Percentiles rank a stretch among this genome's conserved stretches.
Evolutionary conservation across 2,113 vertebrate genomes (phyloP).

Genomic region (Lophius piscatorius): DNA sequence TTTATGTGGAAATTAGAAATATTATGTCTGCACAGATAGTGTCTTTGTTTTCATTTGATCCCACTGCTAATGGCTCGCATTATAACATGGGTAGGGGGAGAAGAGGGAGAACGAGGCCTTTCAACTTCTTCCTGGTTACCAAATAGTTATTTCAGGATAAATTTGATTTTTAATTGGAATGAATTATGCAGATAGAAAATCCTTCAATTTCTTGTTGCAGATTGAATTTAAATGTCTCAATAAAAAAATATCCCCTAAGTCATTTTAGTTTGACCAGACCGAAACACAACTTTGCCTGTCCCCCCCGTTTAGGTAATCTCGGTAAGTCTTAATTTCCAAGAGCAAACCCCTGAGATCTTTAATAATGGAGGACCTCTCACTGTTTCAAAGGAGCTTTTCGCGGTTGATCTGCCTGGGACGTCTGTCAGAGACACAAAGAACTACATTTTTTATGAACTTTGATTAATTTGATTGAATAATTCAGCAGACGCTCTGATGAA

Average conservation of each 20-base stretch:
- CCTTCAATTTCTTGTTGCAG: neutral
- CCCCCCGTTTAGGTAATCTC: conserved; percentile 31
- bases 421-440: conserved; percentile 57
- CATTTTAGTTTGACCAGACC: conserved; percentile 24
- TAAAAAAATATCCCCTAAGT: conserved; percentile 14
- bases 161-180: conserved; percentile 1
- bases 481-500: conserved; percentile 59
- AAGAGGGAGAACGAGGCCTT: no score
- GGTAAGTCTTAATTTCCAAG: conserved; percentile 53
- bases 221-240: conserved; percentile 29
- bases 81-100: no score
- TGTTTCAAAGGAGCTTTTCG: conserved; percentile 53
- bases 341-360: conserved; percentile 50
- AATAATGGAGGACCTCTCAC: conserved; percentile 65
- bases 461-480: conserved; percentile 73
- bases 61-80: no score
- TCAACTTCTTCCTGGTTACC: no score
- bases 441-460: conserved; percentile 70
- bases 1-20: no score
- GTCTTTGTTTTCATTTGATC: no score
- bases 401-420: conserved; percentile 32
- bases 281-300: conserved; percentile 37
- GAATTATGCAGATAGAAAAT: neutral
- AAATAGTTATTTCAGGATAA: neutral
- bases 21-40: no score